Evolutionary conservation across 1,140 invertebrate species (phyloP), one percentile per base, ranked within the genome.

Genomic region (Drosophila novamexicana): DNA sequence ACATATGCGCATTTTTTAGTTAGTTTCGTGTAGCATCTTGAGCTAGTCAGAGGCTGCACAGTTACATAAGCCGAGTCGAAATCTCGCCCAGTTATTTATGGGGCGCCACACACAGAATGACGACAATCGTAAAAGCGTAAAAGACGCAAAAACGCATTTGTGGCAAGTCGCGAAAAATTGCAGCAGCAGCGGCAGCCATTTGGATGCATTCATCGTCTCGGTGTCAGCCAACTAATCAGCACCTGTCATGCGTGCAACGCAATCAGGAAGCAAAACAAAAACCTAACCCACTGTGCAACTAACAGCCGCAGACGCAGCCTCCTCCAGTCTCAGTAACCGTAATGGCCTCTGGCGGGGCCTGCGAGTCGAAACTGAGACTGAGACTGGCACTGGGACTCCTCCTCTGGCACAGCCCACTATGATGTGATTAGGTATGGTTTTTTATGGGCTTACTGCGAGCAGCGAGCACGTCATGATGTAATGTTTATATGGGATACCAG

Each of bases 231-330:
- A 66, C 70, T 86, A 86, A 86, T 86, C 83, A 86, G 79, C 83
- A 88, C 83, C 83, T 86, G 83, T 88, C 83, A 86, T 66, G 62
- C 71, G 61, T 62, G 61, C 45, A 83, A 79, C 52, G 78, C 79
- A 88, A 86, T 81, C 82, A 85, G 83, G 82, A 85, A 85, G 76
- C 79, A 70, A 69, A 58, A 57, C 32, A 70, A 50, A 50, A 59
- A 59, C 45, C 54, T 67, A 58, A 73, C 50, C 68, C 52, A 64
- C 54, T 39, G 18, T 14, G n/a, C 52, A 47, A 53, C 22, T 22
- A n/a, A 14, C 22, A 36, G 29, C 34, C 36, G 18, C 29, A 58
- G 36, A 32, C 45, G n/a, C 34, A 56, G 29, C 36, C 57, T 9
- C 39, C 36, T 29, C 4, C 22, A 29, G 29, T 44, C 63, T 52